Evolutionary conservation across 2,888 invertebrate species (phyloP), one percentile per base, ranked within the genome.

Genomic region (Athrips mouffetella): DNA sequence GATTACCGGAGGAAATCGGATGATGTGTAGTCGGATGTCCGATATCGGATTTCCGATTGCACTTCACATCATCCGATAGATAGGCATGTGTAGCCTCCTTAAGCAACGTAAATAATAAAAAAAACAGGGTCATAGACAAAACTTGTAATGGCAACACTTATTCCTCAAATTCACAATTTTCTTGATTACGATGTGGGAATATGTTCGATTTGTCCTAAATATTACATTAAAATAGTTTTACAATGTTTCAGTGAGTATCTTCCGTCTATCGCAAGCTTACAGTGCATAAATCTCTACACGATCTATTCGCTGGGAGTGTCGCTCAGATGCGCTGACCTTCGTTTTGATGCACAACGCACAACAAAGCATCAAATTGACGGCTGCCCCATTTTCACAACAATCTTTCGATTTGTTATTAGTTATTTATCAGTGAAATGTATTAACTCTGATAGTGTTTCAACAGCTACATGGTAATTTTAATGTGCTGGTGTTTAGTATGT

Each of bases 281-380:
- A 57, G 59, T 54, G 57, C 52, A 51, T 51, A 54, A 58, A 67
- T 51, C 64, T 61, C 58, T 70, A 65, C 58, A 56, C 55, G 56
- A 58, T 67, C 70, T 25, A 10, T 25, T 62, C 65, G 65, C 65
- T 79, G 82, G 83, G 84, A 88, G 88, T 88, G 84, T 80, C 81
- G 81, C 75, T 71, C 70, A 80, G 86, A 88, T 86, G 86, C 87
- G 86, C 85, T 88, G 89, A 88, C 89, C 89, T 88, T 89, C 89
- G 89, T 85, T 81, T 86, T 80, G 89, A 89, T 89, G 89, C 89
- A 89, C 89, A 89, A 89, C 89, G 89, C 89, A 89, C 89, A 89
- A 89, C 89, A 89, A 89, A 89, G 89, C 89, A 89, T 89, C 89
- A 89, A 88, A 87, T 87, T 89, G 89, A 89, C 89, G 88, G 86